Evolutionary conservation across 2,888 invertebrate genomes (phyloP).

Genomic region (Lamproptera curius): DNA sequence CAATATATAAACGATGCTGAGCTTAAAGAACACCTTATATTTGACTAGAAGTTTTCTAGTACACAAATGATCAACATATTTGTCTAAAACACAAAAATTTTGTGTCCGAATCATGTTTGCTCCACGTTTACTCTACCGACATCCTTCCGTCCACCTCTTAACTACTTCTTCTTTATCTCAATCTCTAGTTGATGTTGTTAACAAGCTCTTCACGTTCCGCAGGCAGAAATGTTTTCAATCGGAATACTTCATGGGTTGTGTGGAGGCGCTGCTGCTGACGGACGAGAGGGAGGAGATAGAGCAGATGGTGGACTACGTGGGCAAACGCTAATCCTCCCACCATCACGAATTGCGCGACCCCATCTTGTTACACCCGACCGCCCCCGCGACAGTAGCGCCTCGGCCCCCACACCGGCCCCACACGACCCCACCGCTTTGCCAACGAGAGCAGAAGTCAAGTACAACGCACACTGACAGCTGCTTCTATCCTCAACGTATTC

Average conservation of each 20-base stretch:
- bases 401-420: constrained; percentile 42
- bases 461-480: constrained; percentile 67
- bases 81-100: too few relatives aligned
- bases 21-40: too few relatives aligned
- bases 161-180: too few relatives aligned
- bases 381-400: constrained; percentile 38
- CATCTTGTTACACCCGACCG: constrained; percentile 45
- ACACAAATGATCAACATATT: too few relatives aligned
- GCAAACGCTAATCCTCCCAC: constrained; percentile 72
- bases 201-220: constrained; percentile 50
- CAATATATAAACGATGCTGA: too few relatives aligned
- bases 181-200: too few relatives aligned
- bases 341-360: constrained; percentile 45
- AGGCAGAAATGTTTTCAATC: constrained; percentile 89
- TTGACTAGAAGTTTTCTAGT: too few relatives aligned
- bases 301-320: constrained; percentile 89
- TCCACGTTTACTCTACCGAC: too few relatives aligned
- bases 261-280: constrained; percentile 86
- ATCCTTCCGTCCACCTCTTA: too few relatives aligned
- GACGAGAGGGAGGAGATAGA: constrained; percentile 87
- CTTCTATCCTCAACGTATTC: constrained; percentile 77
- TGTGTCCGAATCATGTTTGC: too few relatives aligned
- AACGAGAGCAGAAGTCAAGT: constrained; percentile 58
- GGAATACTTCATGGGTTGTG: constrained; percentile 89
- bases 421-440: constrained; percentile 53